phyloP scores from a whole-genome alignment of 2,888 invertebrate genomes.

The Apotomis capreana region DNA sequence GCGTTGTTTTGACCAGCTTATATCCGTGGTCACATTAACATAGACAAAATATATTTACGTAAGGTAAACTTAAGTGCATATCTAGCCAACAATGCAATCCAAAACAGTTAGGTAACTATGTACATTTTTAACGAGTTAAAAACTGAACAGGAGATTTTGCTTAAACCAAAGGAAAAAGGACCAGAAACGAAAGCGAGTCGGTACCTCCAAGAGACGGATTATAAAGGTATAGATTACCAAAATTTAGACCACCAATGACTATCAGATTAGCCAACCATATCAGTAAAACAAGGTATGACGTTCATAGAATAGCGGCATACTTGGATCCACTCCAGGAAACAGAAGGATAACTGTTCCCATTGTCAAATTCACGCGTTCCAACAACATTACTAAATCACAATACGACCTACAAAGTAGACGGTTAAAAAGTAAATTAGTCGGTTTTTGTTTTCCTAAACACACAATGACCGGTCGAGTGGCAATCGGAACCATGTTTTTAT shows the following conservation, averaged over 20 bases:
- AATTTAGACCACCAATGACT: slow-evolving; percentile 13
- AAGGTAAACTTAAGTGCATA: too few relatives aligned
- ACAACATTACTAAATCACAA: slow-evolving; percentile 52
- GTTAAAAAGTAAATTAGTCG: slow-evolving; percentile 56
- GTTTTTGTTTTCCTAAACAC: slow-evolving; percentile 72
- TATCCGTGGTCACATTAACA: too few relatives aligned
- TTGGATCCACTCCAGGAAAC: slow-evolving; percentile 12
- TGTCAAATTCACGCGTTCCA: slow-evolving; percentile 50
- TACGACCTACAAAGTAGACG: slow-evolving; percentile 52
- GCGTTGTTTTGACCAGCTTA: too few relatives aligned
- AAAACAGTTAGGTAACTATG: too few relatives aligned
- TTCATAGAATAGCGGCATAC: slow-evolving; percentile 9
- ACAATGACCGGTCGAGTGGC: slow-evolving; percentile 65
- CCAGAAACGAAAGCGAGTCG: neutral
- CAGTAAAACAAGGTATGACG: neutral
- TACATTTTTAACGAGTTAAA: too few relatives aligned
- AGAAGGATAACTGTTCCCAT: slow-evolving; percentile 54
- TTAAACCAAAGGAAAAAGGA: neutral
- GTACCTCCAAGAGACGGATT: neutral
- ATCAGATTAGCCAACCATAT: slow-evolving; percentile 10
- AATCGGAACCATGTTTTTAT: slow-evolving; percentile 51
- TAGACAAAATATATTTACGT: too few relatives aligned
- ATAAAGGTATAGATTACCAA: slow-evolving; percentile 1
- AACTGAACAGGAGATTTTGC: too few relatives aligned
- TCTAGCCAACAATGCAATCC: too few relatives aligned